Evolutionary conservation across 2,888 invertebrate genomes (phyloP), one percentile per base, ranked within the genome.

Genomic region (Amphipyra tragopoginis): DNA sequence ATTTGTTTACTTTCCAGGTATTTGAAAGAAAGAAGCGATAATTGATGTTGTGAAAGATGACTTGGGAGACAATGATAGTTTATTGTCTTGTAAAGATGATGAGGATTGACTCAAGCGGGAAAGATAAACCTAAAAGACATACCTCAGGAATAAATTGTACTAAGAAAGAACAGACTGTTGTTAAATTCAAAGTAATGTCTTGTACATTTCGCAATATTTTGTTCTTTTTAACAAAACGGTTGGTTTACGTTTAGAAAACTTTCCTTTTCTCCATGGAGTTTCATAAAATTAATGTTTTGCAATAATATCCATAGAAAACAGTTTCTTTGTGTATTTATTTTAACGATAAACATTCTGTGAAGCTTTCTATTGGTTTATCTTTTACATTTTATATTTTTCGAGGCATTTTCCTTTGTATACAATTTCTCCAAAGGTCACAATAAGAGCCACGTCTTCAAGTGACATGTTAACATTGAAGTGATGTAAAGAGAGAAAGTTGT

Each of bases 401-500:
- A 49, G 26, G 0, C 45, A 40, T 56, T 61, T 73, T 67, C 62
- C 44, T 55, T 52, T 71, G 52, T 71, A 51, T 62, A 67, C 53
- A 64, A 56, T 77, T 77, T 71, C 71, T 60, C 52, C 47, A 7
- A 13, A 49, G 65, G 50, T 64, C 50, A 53, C 33, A 58, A 45
- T 58, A 61, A 56, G 51, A 66, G 51, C 42, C 50, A 50, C 48
- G 44, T 65, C 62, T 71, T 47, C 21, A 40, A 45, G 21, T 61
- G 68, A 65, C 50, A 63, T 43, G 63, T 69, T 69, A 59, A 63
- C 54, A 66, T 51, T 64, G 47, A 44, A 62, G 44, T 65, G 65
- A 64, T 49, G 48, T 43, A 21, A 60, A 64, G 38, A 48, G 74
- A 74, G 77, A 76, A 76, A 76, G 64, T 77, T 58, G 34, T 51